Evolutionary conservation across 2,797 vertebrate genomes (phyloP), one percentile per base, ranked within the genome.

Genomic region (Xenentodon cancila): DNA sequence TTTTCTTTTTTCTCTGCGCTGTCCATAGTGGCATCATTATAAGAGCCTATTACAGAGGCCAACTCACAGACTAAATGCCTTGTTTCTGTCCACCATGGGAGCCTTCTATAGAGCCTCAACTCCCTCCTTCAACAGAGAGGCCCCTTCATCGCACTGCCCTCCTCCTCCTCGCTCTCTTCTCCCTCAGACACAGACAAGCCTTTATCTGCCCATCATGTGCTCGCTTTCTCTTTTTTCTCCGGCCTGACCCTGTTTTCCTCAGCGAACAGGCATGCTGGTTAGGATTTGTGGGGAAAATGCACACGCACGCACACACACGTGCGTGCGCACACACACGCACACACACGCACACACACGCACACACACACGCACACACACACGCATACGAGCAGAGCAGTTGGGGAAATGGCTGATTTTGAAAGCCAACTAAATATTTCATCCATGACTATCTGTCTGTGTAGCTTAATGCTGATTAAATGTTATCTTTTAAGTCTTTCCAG

Each of bases 151-250:
- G 4, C 48, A 1, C 77, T 57, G 53, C 78, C 82, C 75, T 72
- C 83, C 80, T 75, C 81, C 81, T 75, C 77, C 77, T 76, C 59
- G 72, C 78, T 81, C 79, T 78, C 81, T 40, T 76, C 64, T 82
- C 73, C 71, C 77, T 76, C 87, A 80, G 73, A 84, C 82, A 91
- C 89, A 91, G 88, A 85, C 87, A 53, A 70, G 80, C 80, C 89
- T 90, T 90, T 90, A 90, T 91, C 87, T 87, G 83, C 77, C 78
- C 84, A 85, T 90, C 86, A 88, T 88, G 89, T 84, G 85, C 83
- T 77, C 71, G 68, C 71, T 75, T 53, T 79, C 75, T 69, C 62
- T 77, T 81, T 69, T 77, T 65, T 70, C 76, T 73, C 27, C 20
- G 3, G 72, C 68, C 76, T 91, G 76, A 84, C 84, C 81, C 84